Percentiles rank a stretch among this genome's conserved stretches.
These are phyloP conservation scores for Brachionus calyciflorus DNA, from an alignment of 1,140 invertebrate genomes.

Conservation along the genomic window DNA sequence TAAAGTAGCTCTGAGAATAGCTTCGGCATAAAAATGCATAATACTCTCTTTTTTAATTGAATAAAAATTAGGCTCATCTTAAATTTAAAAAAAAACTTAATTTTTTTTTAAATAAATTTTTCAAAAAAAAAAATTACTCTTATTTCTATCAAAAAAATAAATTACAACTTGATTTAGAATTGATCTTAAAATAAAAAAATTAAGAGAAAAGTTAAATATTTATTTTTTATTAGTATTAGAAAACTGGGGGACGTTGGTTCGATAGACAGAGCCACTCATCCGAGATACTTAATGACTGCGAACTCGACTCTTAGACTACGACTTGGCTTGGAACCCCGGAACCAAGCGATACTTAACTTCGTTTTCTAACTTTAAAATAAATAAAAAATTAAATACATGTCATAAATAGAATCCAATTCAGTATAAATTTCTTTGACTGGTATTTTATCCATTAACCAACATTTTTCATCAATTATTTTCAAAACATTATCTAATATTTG, in stretches of 20 bases:
- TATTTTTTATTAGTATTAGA: no score
- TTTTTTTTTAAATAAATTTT: background rate
- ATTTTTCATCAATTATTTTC: slow-evolving; percentile 37
- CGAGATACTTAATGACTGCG: no score
- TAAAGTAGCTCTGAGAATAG: background rate
- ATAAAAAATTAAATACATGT: background rate
- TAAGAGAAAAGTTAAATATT: background rate
- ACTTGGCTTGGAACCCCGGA: no score
- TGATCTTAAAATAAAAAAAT: background rate
- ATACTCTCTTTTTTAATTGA: slow-evolving; percentile 24
- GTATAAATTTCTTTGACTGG: slow-evolving; percentile 11
- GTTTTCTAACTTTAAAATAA: no score
- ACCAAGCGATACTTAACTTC: no score
- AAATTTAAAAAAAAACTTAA: background rate
- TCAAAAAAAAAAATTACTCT: background rate
- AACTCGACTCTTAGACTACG: no score
- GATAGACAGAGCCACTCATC: no score
- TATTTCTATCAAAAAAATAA: slow-evolving; percentile 19
- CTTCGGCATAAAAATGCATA: slow-evolving; percentile 35
- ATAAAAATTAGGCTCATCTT: slow-evolving; percentile 20
- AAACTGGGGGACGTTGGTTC: no score
- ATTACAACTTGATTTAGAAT: slow-evolving; percentile 16
- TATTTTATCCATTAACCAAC: slow-evolving; percentile 34
- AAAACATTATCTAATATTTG: slow-evolving; percentile 36
- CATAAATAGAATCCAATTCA: slow-evolving; percentile 27